These are phyloP conservation scores for Drosophila sechellia DNA, from an alignment of 1,140 invertebrate genomes.

Conservation along the genomic window DNA sequence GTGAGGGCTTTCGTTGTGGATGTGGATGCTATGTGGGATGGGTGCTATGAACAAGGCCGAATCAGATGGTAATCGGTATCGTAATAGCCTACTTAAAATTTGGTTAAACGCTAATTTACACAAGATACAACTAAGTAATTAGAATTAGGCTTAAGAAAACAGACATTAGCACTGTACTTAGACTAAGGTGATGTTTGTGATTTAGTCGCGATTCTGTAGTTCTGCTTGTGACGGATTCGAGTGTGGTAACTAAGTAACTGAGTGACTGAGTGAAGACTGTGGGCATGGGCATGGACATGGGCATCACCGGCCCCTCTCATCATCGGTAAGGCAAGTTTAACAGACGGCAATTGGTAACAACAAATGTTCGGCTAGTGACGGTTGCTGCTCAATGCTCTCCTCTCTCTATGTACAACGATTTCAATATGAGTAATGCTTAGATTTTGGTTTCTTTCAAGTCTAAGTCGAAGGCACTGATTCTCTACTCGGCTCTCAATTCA, in stretches of 20 bases:
- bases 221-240: constrained; percentile 65
- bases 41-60: constrained; percentile 41
- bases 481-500: constrained; percentile 44
- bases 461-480: constrained; percentile 80
- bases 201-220: constrained; percentile 15
- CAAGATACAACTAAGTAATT: constrained; percentile 75
- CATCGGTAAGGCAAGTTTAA: constrained; percentile 70
- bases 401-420: constrained; percentile 32
- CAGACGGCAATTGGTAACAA: constrained; percentile 66
- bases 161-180: constrained; percentile 69
- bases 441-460: constrained; percentile 66
- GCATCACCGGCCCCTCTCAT: constrained; percentile 25
- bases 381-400: constrained; percentile 53
- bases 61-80: constrained; percentile 58
- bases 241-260: constrained; percentile 61
- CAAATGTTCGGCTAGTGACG: constrained; percentile 42
- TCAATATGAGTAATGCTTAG: constrained; percentile 46
- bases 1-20: constrained; percentile 2
- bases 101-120: constrained; percentile 81
- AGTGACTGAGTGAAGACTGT: constrained; percentile 47
- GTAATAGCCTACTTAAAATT: constrained; percentile 77
- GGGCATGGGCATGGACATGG: not conserved
- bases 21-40: constrained; percentile 34
- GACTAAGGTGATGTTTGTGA: constrained; percentile 44
- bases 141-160: constrained; percentile 71